A percentile compares a stretch with the other conserved stretches of the same genome.
These are phyloP conservation scores for Dryobota labecula DNA, from an alignment of 2,888 invertebrate genomes.

Conservation along the genomic window DNA sequence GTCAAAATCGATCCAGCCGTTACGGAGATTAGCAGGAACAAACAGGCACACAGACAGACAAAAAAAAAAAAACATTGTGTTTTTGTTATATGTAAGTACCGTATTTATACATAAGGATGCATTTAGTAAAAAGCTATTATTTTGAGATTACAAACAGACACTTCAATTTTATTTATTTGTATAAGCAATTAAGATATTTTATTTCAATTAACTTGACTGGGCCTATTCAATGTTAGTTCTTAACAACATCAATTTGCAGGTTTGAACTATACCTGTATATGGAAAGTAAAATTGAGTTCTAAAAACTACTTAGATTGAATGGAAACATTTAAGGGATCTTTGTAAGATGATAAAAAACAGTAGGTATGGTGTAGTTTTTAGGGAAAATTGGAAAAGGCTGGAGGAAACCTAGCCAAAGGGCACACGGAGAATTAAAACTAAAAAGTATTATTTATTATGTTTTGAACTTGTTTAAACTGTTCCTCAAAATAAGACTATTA, in stretches of 20 bases:
- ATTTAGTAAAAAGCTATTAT: too few species aligned
- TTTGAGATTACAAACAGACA: too few species aligned
- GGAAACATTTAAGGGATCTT: neutral
- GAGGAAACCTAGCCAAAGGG: too few species aligned
- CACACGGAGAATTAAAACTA: too few species aligned
- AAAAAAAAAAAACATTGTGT: too few species aligned
- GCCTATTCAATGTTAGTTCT: neutral
- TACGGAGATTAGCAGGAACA: too few species aligned
- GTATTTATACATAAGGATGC: too few species aligned
- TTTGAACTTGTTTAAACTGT: neutral
- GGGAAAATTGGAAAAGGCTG: neutral
- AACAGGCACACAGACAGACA: too few species aligned
- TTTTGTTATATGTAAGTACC: too few species aligned
- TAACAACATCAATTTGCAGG: neutral
- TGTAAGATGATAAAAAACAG: neutral
- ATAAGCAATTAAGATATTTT: too few species aligned
- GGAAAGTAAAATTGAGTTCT: neutral
- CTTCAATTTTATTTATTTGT: too few species aligned
- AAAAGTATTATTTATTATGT: neutral
- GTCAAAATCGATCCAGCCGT: too few species aligned
- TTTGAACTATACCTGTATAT: neutral
- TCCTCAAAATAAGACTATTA: neutral
- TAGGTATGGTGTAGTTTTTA: neutral
- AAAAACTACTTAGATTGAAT: neutral
- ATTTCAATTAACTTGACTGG: neutral